Conservation (phyloP, 2,113 vertebrate genomes). For the Hassar affinis region DNA sequence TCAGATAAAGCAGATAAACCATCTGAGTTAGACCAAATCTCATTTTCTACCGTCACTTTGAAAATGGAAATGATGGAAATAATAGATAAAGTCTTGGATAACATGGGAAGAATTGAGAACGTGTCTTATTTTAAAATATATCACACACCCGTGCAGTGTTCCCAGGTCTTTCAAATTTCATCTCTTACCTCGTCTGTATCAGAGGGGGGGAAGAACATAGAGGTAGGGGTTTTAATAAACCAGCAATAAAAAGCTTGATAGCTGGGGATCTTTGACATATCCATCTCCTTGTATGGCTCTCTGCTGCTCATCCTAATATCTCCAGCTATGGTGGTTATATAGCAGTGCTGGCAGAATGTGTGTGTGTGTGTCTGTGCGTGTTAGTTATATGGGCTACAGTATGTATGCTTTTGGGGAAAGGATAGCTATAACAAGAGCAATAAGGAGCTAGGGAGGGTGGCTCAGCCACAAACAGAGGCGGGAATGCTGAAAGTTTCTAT, state of each 20-base stretch:
- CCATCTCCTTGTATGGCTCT: constrained; percentile 55
- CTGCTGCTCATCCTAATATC: constrained; percentile 54
- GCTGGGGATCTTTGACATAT: constrained; percentile 63
- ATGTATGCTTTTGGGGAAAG: constrained; percentile 26
- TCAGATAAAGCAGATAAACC: not conserved
- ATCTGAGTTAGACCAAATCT: not conserved
- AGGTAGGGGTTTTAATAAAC: constrained; percentile 61
- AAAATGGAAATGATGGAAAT: not conserved
- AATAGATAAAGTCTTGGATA: constrained; percentile 12
- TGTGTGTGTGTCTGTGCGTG: constrained; percentile 5
- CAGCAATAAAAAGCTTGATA: constrained; percentile 64
- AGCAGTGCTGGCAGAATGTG: not conserved
- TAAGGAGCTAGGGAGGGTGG: constrained; percentile 52
- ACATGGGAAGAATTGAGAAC: not conserved
- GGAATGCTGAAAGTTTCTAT: constrained; percentile 70
- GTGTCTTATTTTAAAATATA: constrained; percentile 1
- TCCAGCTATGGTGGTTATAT: constrained; percentile 13
- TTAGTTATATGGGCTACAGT: constrained; percentile 4
- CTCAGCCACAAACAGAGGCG: constrained; percentile 63
- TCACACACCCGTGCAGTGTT: constrained; percentile 1
- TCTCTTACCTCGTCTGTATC: constrained; percentile 5
- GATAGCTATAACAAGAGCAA: constrained; percentile 65
- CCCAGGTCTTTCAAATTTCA: constrained; percentile 5
- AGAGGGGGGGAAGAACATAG: not conserved
- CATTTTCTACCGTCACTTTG: not conserved